These are phyloP conservation scores for Sphecodes monilicornis DNA, from an alignment of 2,888 invertebrate genomes.

Conservation along the genomic window DNA sequence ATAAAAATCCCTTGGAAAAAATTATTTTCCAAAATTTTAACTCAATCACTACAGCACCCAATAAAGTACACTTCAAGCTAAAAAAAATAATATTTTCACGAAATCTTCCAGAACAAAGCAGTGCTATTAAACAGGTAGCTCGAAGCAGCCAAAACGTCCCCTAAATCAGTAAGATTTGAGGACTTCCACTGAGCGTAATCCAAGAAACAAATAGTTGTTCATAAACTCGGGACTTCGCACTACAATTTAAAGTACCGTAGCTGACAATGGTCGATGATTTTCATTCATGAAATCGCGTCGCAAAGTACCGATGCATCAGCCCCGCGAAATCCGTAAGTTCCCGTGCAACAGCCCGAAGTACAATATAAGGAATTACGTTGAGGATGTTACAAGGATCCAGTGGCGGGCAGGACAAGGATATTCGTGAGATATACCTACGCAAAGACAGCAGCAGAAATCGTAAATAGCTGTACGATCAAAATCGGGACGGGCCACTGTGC, in stretches of 20 bases:
- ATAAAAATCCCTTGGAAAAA: neutral
- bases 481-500: conserved; percentile 60
- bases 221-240: neutral
- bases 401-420: neutral
- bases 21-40: neutral
- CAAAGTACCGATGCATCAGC: neutral
- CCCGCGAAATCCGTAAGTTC: neutral
- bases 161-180: neutral
- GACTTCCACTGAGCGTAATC: neutral
- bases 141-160: neutral
- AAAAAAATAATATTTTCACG: neutral
- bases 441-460: conserved; percentile 58
- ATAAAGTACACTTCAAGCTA: neutral
- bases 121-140: neutral
- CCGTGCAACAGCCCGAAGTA: conserved; percentile 4
- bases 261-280: neutral
- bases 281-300: conserved; percentile 1
- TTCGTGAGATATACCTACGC: conserved; percentile 37
- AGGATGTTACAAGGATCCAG: neutral
- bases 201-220: neutral
- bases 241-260: neutral
- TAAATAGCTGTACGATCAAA: conserved; percentile 73
- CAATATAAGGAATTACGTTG: conserved; percentile 1
- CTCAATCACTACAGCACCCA: neutral
- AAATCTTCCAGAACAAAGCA: neutral